A percentile compares a stretch with the other conserved stretches of the same genome.
phyloP scores from a whole-genome alignment of 2,888 invertebrate genomes.

The Ctena decussata region DNA sequence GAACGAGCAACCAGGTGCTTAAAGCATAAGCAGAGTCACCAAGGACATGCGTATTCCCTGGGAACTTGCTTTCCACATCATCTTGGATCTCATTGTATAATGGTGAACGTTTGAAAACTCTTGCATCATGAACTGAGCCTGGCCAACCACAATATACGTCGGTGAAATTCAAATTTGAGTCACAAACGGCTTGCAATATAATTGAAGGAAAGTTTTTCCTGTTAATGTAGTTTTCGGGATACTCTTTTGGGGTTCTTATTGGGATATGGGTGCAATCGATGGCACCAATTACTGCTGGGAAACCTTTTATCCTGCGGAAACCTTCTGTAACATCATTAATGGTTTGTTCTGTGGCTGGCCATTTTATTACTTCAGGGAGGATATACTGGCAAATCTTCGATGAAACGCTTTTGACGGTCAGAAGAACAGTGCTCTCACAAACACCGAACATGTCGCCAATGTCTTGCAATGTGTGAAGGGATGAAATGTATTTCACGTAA shows the following conservation, averaged over 20 bases:
- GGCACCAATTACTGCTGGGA: slow-evolving; percentile 44
- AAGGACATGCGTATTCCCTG: slow-evolving; percentile 31
- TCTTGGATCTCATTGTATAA: slow-evolving; percentile 14
- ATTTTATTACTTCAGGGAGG: neutral
- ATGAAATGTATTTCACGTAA: no score
- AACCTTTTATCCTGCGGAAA: slow-evolving; percentile 26
- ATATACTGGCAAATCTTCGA: no score
- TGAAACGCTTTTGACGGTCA: no score
- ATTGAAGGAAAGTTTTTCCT: slow-evolving; percentile 51
- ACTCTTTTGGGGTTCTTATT: slow-evolving; percentile 32
- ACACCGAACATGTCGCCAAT: no score
- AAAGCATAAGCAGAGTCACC: slow-evolving; percentile 44
- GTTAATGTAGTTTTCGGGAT: slow-evolving; percentile 38
- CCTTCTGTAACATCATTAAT: slow-evolving; percentile 1
- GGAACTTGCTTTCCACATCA: slow-evolving; percentile 9
- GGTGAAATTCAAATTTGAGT: slow-evolving; percentile 35
- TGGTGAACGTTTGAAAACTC: slow-evolving; percentile 49
- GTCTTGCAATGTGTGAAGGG: no score
- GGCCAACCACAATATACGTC: slow-evolving; percentile 53
- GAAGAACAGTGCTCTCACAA: no score
- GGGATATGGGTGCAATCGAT: slow-evolving; percentile 51
- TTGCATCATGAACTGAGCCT: slow-evolving; percentile 57
- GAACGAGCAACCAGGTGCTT: slow-evolving; percentile 36
- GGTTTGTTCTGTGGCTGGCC: neutral
- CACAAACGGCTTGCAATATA: slow-evolving; percentile 57